These are phyloP conservation scores for Heliconius hermathena DNA, from an alignment of 1,140 invertebrate species.

Conservation along the genomic window DNA sequence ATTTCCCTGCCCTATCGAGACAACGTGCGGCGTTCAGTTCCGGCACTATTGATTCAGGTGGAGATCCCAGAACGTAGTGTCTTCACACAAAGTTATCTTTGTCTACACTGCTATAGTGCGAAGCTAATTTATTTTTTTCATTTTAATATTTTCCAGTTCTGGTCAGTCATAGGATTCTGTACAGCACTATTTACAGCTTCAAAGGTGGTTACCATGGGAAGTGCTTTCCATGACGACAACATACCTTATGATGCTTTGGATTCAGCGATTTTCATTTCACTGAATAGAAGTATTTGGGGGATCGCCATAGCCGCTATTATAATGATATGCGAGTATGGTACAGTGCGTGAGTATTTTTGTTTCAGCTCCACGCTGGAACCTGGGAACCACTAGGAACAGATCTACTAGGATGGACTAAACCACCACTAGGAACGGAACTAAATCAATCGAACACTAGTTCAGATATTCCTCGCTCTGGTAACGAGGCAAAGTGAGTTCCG, in stretches of 20 bases:
- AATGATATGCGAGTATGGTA: conserved; percentile 45
- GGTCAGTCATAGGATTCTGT: conserved; percentile 19
- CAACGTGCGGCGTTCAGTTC: too few species aligned
- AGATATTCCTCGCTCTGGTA: too few species aligned
- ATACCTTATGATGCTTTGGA: conserved; percentile 28
- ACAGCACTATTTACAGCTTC: neutral
- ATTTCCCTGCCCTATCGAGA: too few species aligned
- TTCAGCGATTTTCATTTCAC: conserved; percentile 22
- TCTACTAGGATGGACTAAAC: too few species aligned
- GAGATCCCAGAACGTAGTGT: too few species aligned
- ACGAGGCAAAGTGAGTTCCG: too few species aligned
- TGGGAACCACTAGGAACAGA: too few species aligned
- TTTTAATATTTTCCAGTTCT: conserved; percentile 20
- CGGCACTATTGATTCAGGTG: neutral
- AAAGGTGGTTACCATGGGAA: neutral
- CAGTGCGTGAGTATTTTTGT: conserved; percentile 41
- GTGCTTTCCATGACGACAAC: neutral
- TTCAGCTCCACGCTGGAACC: too few species aligned
- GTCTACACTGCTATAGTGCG: too few species aligned
- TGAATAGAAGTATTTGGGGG: conserved; percentile 40
- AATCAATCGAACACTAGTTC: too few species aligned
- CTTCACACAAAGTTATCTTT: too few species aligned
- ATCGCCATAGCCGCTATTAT: conserved; percentile 32
- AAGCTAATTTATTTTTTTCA: neutral
- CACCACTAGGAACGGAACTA: too few species aligned